Conservation (phyloP, 2,888 invertebrate genomes). For the Acronicta aceris region DNA sequence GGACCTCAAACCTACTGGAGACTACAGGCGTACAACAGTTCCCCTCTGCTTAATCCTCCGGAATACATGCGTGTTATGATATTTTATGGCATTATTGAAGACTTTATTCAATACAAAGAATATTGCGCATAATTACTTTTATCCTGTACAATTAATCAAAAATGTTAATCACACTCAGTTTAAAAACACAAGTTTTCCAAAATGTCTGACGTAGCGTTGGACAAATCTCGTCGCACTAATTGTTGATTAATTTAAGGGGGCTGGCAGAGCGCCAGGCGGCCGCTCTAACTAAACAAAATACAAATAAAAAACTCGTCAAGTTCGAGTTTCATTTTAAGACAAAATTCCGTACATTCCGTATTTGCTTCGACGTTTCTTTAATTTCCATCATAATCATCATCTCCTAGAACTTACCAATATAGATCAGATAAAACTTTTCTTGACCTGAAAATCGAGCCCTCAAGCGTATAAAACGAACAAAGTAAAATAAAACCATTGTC, state of each 20-base stretch:
- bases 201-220: conserved; percentile 22
- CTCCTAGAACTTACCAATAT: no score
- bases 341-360: conserved; percentile 6
- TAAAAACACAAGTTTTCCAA: conserved; percentile 7
- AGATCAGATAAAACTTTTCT: no score
- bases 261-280: conserved; percentile 44
- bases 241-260: conserved; percentile 54
- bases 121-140: background rate
- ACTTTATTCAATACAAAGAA: no score
- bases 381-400: no score
- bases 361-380: background rate
- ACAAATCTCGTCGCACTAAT: conserved; percentile 49
- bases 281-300: conserved; percentile 21
- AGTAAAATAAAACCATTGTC: no score
- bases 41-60: no score
- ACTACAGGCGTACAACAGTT: no score
- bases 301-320: conserved; percentile 33
- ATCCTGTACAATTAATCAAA: conserved; percentile 18
- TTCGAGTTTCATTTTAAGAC: background rate
- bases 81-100: no score
- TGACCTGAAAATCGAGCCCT: no score
- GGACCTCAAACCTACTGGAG: no score
- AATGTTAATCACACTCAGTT: conserved; percentile 26
- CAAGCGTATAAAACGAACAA: no score
- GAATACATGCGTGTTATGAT: no score